Conservation (phyloP, 2,888 invertebrate species). For the Erebia aethiops region DNA sequence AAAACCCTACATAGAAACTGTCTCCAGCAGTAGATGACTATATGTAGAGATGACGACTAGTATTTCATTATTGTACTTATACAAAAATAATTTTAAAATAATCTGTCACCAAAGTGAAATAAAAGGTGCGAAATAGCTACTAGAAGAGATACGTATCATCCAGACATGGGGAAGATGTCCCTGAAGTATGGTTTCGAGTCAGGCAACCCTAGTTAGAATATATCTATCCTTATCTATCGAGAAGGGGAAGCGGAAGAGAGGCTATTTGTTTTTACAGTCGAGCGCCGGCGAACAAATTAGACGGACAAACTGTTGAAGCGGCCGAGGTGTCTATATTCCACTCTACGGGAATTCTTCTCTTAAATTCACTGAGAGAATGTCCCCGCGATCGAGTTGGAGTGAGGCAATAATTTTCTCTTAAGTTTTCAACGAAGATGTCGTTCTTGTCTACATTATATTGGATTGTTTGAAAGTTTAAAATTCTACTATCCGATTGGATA, state of each 20-base stretch:
- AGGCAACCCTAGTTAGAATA: slow-evolving; percentile 49
- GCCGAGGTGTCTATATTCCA: slow-evolving; percentile 79
- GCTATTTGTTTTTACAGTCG: slow-evolving; percentile 82
- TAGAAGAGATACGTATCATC: not conserved
- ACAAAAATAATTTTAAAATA: not conserved
- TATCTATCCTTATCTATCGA: slow-evolving; percentile 68
- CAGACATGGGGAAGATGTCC: not conserved
- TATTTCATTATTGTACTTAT: not conserved
- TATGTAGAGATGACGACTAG: too few species aligned
- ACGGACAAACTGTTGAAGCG: slow-evolving; percentile 82
- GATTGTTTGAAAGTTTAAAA: slow-evolving; percentile 15
- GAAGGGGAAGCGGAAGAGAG: slow-evolving; percentile 70
- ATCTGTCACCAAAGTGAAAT: not conserved
- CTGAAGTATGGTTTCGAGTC: slow-evolving; percentile 1
- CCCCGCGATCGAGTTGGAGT: slow-evolving; percentile 66
- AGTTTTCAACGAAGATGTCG: slow-evolving; percentile 57
- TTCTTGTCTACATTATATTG: slow-evolving; percentile 47
- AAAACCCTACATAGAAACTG: not conserved
- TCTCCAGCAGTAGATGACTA: not conserved
- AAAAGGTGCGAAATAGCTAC: not conserved
- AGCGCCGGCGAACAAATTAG: slow-evolving; percentile 81
- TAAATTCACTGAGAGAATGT: slow-evolving; percentile 67
- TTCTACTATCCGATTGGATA: not conserved
- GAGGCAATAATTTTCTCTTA: slow-evolving; percentile 74
- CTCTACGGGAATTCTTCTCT: slow-evolving; percentile 73